phyloP scores from a whole-genome alignment of 2,888 invertebrate genomes.

The Aethes cnicana region DNA sequence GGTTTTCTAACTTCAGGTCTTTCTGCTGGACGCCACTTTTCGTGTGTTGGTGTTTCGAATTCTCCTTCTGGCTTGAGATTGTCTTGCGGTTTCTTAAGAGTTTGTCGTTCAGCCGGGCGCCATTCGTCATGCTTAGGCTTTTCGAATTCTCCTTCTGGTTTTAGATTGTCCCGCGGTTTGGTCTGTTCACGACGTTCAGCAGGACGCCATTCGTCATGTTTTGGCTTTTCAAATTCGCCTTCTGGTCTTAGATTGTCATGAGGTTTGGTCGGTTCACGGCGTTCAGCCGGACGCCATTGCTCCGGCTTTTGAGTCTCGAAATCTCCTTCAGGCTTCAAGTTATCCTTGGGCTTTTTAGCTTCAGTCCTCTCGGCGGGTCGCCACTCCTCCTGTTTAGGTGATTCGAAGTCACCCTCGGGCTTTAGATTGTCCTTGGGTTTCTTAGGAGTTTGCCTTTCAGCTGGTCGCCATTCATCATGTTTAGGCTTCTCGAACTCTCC shows the following conservation, averaged over 20 bases:
- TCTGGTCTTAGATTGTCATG: slow-evolving; percentile 83
- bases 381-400: slow-evolving; percentile 53
- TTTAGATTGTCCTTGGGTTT: slow-evolving; percentile 67
- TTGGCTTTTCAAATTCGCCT: slow-evolving; percentile 80
- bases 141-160: slow-evolving; percentile 79
- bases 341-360: slow-evolving; percentile 53
- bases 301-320: slow-evolving; percentile 67
- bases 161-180: slow-evolving; percentile 67
- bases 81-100: slow-evolving; percentile 61
- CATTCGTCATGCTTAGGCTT: slow-evolving; percentile 53
- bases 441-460: slow-evolving; percentile 54
- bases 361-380: slow-evolving; percentile 84
- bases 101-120: slow-evolving; percentile 39
- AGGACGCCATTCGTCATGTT: slow-evolving; percentile 55
- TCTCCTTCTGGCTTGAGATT: slow-evolving; percentile 76
- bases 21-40: slow-evolving; percentile 47
- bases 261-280: slow-evolving; percentile 47
- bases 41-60: slow-evolving; percentile 58
- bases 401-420: slow-evolving; percentile 82
- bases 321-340: slow-evolving; percentile 68
- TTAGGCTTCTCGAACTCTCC: slow-evolving; percentile 67
- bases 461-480: slow-evolving; percentile 46
- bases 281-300: slow-evolving; percentile 59
- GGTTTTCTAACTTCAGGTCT: slow-evolving; percentile 65
- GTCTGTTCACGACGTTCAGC: slow-evolving; percentile 49